These are phyloP conservation scores for Henricia sp. DNA, from an alignment of 53 echinoderm and acorn worm species.

Conservation along the genomic window DNA sequence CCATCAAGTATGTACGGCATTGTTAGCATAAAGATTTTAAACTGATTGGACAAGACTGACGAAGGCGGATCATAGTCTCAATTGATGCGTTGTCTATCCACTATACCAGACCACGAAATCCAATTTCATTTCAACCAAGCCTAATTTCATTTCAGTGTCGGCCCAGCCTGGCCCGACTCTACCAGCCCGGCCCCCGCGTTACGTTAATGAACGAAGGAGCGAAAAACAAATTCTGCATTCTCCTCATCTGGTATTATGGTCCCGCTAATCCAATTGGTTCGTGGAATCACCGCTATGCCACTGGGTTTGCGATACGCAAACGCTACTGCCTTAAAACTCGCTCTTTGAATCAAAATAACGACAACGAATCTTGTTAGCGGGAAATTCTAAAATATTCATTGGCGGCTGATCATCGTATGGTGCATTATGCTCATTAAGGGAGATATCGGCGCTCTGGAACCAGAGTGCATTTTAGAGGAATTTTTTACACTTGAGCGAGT, in stretches of 20 bases:
- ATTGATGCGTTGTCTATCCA: background rate
- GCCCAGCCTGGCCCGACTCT: no score
- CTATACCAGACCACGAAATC: no score
- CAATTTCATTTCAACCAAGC: slow-evolving; percentile 43
- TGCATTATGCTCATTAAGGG: slow-evolving; percentile 31
- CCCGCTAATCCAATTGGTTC: slow-evolving; percentile 48
- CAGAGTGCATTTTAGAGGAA: slow-evolving; percentile 56
- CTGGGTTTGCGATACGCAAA: slow-evolving; percentile 50
- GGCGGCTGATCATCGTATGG: slow-evolving; percentile 17
- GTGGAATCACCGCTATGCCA: slow-evolving; percentile 48
- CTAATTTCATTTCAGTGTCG: slow-evolving; percentile 48
- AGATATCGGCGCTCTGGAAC: background rate
- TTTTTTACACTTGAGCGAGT: slow-evolving; percentile 39
- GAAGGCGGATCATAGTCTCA: slow-evolving; percentile 11
- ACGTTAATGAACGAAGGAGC: no score
- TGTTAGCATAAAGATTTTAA: slow-evolving; percentile 45
- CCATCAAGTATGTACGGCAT: slow-evolving; percentile 28
- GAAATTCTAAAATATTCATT: slow-evolving; percentile 50
- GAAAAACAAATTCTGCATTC: background rate
- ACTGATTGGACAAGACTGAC: slow-evolving; percentile 37
- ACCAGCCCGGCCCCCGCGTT: no score
- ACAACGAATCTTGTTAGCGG: slow-evolving; percentile 38
- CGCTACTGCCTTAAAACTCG: slow-evolving; percentile 32
- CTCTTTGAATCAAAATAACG: slow-evolving; percentile 40
- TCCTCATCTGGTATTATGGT: slow-evolving; percentile 57